These are phyloP conservation scores for Lordiphosa stackelbergi DNA, from an alignment of 1,140 invertebrate genomes.

Conservation along the genomic window DNA sequence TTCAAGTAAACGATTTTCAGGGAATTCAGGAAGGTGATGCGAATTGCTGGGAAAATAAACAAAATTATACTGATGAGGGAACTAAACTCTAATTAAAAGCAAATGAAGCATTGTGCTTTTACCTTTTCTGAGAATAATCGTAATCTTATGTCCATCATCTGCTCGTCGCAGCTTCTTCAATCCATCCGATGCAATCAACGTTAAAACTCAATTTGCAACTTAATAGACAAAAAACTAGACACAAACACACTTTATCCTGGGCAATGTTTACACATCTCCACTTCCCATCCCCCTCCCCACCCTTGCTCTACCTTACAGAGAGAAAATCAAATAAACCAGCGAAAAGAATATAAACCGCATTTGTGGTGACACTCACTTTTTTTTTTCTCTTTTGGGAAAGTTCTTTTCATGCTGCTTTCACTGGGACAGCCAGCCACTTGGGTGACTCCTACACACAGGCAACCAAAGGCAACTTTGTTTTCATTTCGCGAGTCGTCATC, in stretches of 20 bases:
- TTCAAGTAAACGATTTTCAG: background rate
- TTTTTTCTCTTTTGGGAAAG: constrained; percentile 34
- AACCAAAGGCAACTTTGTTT: constrained; percentile 58
- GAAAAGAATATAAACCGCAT: constrained; percentile 65
- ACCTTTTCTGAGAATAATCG: no score
- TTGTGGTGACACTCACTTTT: constrained; percentile 21
- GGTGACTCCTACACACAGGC: constrained; percentile 1
- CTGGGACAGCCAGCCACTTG: constrained; percentile 21
- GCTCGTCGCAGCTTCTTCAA: constrained; percentile 6
- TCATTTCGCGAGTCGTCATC: constrained; percentile 70
- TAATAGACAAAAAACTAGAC: constrained; percentile 29
- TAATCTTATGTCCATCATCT: background rate
- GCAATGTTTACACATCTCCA: constrained; percentile 28
- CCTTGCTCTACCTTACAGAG: constrained; percentile 7
- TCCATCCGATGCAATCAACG: constrained; percentile 28
- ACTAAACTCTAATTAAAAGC: no score
- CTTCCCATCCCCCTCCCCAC: constrained; percentile 14
- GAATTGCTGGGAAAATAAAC: no score
- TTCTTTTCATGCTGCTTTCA: constrained; percentile 48
- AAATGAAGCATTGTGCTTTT: no score
- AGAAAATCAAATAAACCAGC: constrained; percentile 67
- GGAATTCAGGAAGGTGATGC: no score
- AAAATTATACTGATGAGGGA: no score
- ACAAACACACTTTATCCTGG: constrained; percentile 35
- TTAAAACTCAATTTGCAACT: constrained; percentile 57